These are phyloP conservation scores for Hydra vulgaris DNA, from an alignment of 30 jellyfish, hydroid and myxozoan species.

Conservation along the genomic window DNA sequence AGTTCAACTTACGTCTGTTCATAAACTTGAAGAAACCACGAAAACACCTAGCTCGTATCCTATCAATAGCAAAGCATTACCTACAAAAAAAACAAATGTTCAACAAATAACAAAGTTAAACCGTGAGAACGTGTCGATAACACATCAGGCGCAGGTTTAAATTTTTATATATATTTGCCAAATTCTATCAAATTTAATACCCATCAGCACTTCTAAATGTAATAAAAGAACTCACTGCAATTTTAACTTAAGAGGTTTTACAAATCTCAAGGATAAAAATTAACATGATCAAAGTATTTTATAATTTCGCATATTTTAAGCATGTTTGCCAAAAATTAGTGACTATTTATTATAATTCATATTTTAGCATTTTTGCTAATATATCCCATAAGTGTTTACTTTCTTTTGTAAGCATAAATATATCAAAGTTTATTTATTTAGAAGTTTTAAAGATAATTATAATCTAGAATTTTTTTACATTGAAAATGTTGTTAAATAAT, in stretches of 20 bases:
- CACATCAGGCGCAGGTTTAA: conserved; percentile 29
- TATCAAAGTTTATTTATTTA: neutral
- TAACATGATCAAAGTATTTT: too few species aligned
- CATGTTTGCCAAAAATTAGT: too few species aligned
- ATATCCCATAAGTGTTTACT: neutral
- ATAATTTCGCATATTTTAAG: too few species aligned
- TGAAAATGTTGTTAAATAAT: neutral
- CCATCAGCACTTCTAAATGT: too few species aligned
- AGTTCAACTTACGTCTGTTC: neutral
- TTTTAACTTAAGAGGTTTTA: too few species aligned
- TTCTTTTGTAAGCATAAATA: neutral
- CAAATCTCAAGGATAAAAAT: too few species aligned
- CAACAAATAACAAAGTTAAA: neutral
- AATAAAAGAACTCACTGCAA: too few species aligned
- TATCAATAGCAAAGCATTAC: neutral
- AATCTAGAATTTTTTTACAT: neutral
- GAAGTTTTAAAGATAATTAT: neutral
- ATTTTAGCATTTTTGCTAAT: too few species aligned
- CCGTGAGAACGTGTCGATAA: conserved; percentile 28
- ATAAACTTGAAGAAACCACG: neutral
- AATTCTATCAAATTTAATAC: neutral
- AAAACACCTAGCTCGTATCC: neutral
- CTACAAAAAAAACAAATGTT: neutral
- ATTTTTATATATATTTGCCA: neutral
- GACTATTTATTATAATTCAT: too few species aligned